These are phyloP conservation scores for Anas platyrhynchos DNA, from an alignment of 2,113 vertebrate genomes.

Conservation along the genomic window DNA sequence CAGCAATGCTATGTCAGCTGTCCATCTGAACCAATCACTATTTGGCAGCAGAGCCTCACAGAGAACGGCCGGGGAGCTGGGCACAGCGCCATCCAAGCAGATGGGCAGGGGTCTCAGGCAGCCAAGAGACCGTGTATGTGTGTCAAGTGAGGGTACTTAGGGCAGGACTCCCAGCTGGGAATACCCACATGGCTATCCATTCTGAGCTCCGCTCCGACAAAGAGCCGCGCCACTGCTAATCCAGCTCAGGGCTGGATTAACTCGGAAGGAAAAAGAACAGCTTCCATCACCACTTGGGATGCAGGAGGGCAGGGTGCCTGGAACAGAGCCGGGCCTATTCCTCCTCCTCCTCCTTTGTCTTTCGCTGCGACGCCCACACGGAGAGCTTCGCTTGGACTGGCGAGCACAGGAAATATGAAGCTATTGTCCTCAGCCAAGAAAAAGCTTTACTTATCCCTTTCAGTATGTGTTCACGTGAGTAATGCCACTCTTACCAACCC, in stretches of 20 bases:
- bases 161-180: slow-evolving; percentile 61
- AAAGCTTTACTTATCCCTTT: not conserved
- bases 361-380: rapidly evolving
- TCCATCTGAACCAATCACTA: not conserved
- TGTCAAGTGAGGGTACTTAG: slow-evolving; percentile 65
- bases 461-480: not conserved
- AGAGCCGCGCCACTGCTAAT: slow-evolving; percentile 31
- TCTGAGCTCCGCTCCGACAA: slow-evolving; percentile 38
- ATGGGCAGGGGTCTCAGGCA: slow-evolving; percentile 65
- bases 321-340: not conserved
- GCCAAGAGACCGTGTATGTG: slow-evolving; percentile 61
- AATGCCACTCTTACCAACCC: not conserved
- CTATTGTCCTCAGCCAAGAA: not conserved
- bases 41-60: slow-evolving; percentile 12
- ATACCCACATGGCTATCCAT: slow-evolving; percentile 39
- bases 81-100: slow-evolving; percentile 63
- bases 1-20: not conserved
- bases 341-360: not conserved
- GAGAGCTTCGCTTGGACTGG: not conserved
- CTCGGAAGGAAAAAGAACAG: slow-evolving; percentile 27
- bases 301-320: not conserved
- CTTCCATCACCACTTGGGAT: not conserved
- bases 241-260: slow-evolving; percentile 55
- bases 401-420: not conserved
- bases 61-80: slow-evolving; percentile 38